Evolutionary conservation across 2,888 invertebrate species (phyloP), one percentile per base, ranked within the genome.

Genomic region (Ctenicera cuprea): DNA sequence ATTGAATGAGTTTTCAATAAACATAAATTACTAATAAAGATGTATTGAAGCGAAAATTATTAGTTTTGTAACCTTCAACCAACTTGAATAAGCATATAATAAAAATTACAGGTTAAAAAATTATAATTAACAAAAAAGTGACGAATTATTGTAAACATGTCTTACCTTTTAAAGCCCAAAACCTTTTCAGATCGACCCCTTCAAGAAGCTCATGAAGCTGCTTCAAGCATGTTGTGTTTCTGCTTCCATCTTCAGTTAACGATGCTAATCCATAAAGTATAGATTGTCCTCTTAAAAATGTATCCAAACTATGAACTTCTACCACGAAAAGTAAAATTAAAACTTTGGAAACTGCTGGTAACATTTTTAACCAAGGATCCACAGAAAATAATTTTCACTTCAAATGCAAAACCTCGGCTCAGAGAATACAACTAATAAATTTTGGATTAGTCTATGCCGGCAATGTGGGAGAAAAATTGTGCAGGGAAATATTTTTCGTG

Each of bases 141-240:
- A 20, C 50, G 1, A 22, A 50, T 1, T 22, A 26, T 26, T 20
- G 1, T 20, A 12, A 50, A 18, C 5, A 30, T 18, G 3, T 2
- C 37, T 77, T 77, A 85, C 85, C 80, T 81, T 84, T 85, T 8
- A 85, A 65, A n/a, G 82, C 84, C 85, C 85, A 85, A 66, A 82
- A 77, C 48, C 81, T 75, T 16, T 75, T 71, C 11, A 71, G 65
- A n/a, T 82, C 79, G 5, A 83, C 76, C 0, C 79, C 83, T n/a
- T 77, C 59, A 18, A 69, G 78, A n/a, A 84, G 74, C n/a, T 68
- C 54, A 4, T 69, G 37, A 57, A 85, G 73, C 41, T 85, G 75
- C 22, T 78, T 43, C 20, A 45, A 69, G 71, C 85, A 85, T 20
- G 52, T 30, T 9, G 77, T 74, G 18, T 71, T 77, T 41, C 71